Conservation (phyloP, 2,113 vertebrate species). For the Acrocephalus kingi region DNA sequence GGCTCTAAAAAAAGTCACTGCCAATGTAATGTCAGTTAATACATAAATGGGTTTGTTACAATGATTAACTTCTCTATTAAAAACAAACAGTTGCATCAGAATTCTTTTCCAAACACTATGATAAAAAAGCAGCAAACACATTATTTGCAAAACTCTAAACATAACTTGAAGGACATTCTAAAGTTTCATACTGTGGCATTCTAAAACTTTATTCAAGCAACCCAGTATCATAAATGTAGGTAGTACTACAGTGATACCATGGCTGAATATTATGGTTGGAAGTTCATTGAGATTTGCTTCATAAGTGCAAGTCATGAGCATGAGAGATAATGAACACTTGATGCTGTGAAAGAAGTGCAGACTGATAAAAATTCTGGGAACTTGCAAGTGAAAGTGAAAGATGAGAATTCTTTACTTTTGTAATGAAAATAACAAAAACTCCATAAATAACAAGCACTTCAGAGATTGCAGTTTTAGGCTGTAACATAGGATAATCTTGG, state of each 20-base stretch:
- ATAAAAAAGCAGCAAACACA: background rate
- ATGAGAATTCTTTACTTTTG: background rate
- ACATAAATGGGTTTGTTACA: background rate
- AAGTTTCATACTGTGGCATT: background rate
- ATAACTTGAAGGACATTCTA: background rate
- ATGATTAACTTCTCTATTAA: background rate
- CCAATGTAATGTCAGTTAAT: background rate
- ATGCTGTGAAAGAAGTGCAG: background rate
- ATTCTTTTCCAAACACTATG: background rate
- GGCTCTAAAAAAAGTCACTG: background rate
- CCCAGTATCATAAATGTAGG: background rate
- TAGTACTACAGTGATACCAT: background rate
- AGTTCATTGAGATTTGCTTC: background rate
- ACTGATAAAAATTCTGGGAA: background rate
- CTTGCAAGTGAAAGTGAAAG: background rate
- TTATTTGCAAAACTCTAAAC: background rate
- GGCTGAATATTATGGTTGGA: background rate
- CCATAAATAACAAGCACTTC: background rate
- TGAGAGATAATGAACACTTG: background rate
- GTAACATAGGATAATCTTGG: background rate
- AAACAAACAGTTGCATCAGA: background rate
- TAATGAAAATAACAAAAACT: background rate
- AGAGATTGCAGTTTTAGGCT: background rate
- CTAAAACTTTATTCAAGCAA: background rate
- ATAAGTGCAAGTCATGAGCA: background rate